These are phyloP conservation scores for Dryococelus australis DNA, from an alignment of 2,888 invertebrate species.

Conservation along the genomic window DNA sequence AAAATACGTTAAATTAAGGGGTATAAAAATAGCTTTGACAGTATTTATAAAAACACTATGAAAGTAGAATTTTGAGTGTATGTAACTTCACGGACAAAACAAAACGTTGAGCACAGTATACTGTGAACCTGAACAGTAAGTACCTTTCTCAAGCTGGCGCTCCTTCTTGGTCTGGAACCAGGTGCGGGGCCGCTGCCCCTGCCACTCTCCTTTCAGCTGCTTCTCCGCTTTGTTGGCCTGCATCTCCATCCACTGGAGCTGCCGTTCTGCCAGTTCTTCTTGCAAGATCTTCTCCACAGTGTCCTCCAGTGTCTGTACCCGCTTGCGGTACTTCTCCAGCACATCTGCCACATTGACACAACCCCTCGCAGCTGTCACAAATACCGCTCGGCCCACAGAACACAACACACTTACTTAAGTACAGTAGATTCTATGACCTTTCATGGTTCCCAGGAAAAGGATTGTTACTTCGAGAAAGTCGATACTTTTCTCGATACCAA, in stretches of 20 bases:
- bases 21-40: no score
- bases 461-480: no score
- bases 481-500: no score
- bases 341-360: slow-evolving; percentile 67
- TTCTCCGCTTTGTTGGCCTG: slow-evolving; percentile 78
- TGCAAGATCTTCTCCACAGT: slow-evolving; percentile 84
- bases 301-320: slow-evolving; percentile 75
- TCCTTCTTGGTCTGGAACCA: slow-evolving; percentile 91
- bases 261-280: slow-evolving; percentile 84
- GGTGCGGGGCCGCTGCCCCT: slow-evolving; percentile 50
- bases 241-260: slow-evolving; percentile 83
- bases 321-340: slow-evolving; percentile 82
- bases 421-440: no score
- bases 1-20: no score
- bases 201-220: slow-evolving; percentile 63
- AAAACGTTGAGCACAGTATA: no score
- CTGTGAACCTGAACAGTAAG: no score
- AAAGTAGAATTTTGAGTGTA: no score
- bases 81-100: no score
- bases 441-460: no score
- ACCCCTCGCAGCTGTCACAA: not conserved
- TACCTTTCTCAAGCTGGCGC: slow-evolving; percentile 77
- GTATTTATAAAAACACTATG: no score
- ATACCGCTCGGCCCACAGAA: no score
- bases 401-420: not conserved